Base-by-base conservation (phyloP, 2,797 vertebrate genomes). In the Hephaestus fuliginosus region DNA sequence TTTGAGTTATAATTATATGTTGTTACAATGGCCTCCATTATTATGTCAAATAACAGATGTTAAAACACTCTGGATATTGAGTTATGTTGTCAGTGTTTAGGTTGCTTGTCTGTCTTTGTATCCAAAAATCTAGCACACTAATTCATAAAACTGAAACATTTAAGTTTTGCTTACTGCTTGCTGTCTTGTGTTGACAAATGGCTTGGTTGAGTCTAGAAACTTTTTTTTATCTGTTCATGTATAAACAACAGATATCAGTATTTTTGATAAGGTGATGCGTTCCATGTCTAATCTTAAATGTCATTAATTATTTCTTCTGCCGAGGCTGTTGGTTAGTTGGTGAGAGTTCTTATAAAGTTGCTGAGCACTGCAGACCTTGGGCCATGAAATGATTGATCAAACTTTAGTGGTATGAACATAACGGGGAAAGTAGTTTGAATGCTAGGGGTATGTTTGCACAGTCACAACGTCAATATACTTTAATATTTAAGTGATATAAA, bases 401-500 rank as follows among this genome's bases (percentile, higher is more conserved):
- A 69, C 14, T 22, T 51, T 66, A 62, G 5, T 48, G 57, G 49
- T 33, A 33, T 43, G 22, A 70, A 11, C 30, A 44, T 25, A 64
- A 66, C 0, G 41, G 43, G 30, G 22, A 25, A 15, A 3, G 20
- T 5, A 22, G 22, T 55, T 6, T 63, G 51, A 64, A 58, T 58
- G 20, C 3, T 15, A 17, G 20, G 7, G 9, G n/a, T 61, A 28
- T 66, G 15, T 51, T n/a, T 56, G 13, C 52, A 57, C 18, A 57
- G 63, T 55, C 28, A 15, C 39, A 48, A 46, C 48, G 43, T 63
- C 49, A 56, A 13, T 49, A 57, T 15, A 57, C 49, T 4, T 56
- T 28, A 56, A 57, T 64, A 63, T 74, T 74, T 57, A 12, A 56
- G 44, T 48, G 20, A 25, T 48, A 52, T 67, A 33, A 72, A 62